Evolutionary conservation across 2,888 invertebrate species (phyloP).

Genomic region (Tyria jacobaeae): DNA sequence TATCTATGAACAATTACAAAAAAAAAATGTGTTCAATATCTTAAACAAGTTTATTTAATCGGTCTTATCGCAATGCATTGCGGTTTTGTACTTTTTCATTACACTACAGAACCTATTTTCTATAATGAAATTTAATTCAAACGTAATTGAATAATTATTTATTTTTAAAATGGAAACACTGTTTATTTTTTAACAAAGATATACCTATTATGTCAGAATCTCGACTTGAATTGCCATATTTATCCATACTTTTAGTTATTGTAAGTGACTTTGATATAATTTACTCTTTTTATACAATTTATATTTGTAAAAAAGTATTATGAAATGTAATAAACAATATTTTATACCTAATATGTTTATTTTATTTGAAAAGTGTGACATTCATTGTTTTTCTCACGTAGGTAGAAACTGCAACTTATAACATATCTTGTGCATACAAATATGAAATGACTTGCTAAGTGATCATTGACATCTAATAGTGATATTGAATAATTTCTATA

Average conservation of each 20-base stretch:
- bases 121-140: background rate
- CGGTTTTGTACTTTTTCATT: background rate
- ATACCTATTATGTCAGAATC: constrained; percentile 29
- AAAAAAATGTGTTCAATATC: background rate
- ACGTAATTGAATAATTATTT: background rate
- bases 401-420: no score
- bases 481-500: no score
- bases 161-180: constrained; percentile 16
- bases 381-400: no score
- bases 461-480: no score
- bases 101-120: background rate
- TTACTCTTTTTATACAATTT: constrained; percentile 55
- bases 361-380: background rate
- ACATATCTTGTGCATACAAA: no score
- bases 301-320: constrained; percentile 48
- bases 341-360: constrained; percentile 21
- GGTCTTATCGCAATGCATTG: background rate
- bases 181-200: background rate
- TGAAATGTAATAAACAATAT: constrained; percentile 52
- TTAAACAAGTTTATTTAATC: background rate
- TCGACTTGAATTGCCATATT: constrained; percentile 51
- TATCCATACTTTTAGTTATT: constrained; percentile 22
- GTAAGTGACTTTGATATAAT: constrained; percentile 58
- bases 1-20: no score
- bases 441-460: no score